Evolutionary conservation across 1,140 invertebrate genomes (phyloP).

Genomic region (Vanessa atalanta): DNA sequence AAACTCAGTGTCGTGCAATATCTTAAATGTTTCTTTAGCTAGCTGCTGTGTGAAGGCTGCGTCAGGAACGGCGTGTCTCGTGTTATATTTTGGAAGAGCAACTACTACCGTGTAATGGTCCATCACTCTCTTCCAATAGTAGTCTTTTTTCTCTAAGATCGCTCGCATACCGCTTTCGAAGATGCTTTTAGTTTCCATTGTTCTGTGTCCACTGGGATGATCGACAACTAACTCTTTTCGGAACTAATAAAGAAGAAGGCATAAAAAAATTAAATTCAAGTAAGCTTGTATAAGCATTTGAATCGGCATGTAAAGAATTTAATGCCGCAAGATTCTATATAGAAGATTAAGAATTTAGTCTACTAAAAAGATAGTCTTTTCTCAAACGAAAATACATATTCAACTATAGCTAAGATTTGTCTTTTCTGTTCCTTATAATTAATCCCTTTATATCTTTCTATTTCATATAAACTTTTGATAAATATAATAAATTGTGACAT

Average conservation of each 20-base stretch:
- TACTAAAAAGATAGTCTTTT: too few species aligned
- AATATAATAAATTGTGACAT: too few species aligned
- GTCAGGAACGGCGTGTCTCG: slow-evolving; percentile 46
- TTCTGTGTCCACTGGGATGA: slow-evolving; percentile 49
- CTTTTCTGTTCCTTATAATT: too few species aligned
- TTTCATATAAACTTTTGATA: too few species aligned
- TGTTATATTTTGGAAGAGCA: slow-evolving; percentile 54
- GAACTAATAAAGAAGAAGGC: slow-evolving; percentile 50
- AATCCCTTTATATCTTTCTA: too few species aligned
- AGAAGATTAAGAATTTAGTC: too few species aligned
- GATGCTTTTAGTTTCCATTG: slow-evolving; percentile 59
- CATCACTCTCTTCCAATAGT: slow-evolving; percentile 64
- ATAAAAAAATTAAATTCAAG: too few species aligned
- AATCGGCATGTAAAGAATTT: too few species aligned
- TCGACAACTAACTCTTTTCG: slow-evolving; percentile 59
- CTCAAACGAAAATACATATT: too few species aligned
- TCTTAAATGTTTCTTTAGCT: slow-evolving; percentile 55
- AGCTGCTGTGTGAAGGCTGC: slow-evolving; percentile 55
- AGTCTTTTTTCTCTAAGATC: slow-evolving; percentile 57
- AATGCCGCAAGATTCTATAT: too few species aligned
- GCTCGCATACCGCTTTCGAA: slow-evolving; percentile 63
- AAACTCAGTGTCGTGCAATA: slow-evolving; percentile 58
- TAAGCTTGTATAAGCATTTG: too few species aligned
- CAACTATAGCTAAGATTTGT: too few species aligned
- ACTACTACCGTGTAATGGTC: slow-evolving; percentile 69